Percentiles rank a stretch among this genome's conserved stretches.
Conservation (phyloP, 2,888 invertebrate genomes). For the Orthonychiurus folsomi region DNA sequence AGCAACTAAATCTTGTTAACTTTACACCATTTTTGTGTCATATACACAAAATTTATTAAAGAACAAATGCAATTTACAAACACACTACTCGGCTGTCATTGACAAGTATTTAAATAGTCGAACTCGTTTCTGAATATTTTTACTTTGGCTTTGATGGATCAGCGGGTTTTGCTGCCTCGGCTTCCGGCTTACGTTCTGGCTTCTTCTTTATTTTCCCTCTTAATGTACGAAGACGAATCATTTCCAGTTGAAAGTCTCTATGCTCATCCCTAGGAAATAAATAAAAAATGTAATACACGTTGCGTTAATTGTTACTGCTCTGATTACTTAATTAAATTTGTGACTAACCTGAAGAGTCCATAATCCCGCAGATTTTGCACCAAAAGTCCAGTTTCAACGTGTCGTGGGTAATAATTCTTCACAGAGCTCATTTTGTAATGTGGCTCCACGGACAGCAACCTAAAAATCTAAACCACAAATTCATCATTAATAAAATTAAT, state of each 20-base stretch:
- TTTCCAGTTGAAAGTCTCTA: conserved; percentile 79
- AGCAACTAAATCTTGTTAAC: no score
- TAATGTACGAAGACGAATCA: conserved; percentile 62
- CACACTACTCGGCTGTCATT: no score
- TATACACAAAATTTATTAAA: no score
- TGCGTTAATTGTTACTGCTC: background rate
- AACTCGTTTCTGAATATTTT: no score
- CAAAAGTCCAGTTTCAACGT: conserved; percentile 62
- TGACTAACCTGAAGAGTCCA: conserved; percentile 58
- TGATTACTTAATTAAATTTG: background rate
- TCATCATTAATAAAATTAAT: conserved; percentile 51
- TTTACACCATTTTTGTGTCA: no score
- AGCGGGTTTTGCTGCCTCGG: background rate
- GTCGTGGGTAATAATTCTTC: conserved; percentile 76
- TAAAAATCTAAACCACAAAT: conserved; percentile 51
- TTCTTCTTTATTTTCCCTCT: conserved; percentile 68
- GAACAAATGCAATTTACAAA: no score
- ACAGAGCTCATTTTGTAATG: conserved; percentile 62
- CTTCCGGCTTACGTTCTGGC: background rate
- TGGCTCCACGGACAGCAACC: conserved; percentile 66
- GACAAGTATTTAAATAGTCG: no score
- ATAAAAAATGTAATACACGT: background rate
- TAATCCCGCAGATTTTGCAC: conserved; percentile 65
- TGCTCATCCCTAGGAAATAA: conserved; percentile 62
- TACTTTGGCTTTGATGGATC: background rate